These are phyloP conservation scores for Dasypus novemcinctus DNA, from an alignment of 2,113 vertebrate genomes.

Conservation along the genomic window DNA sequence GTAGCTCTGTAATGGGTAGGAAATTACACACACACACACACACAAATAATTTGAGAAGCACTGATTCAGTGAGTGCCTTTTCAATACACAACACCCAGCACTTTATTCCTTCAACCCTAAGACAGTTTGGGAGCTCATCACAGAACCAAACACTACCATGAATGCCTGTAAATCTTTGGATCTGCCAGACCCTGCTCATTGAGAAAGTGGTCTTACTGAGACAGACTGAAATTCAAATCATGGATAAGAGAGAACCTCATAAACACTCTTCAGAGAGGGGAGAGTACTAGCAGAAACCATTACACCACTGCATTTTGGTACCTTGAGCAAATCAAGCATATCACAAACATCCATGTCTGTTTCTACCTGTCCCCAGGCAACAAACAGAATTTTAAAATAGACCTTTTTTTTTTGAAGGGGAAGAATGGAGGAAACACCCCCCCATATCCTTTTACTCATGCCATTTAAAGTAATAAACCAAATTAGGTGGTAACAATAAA, in stretches of 20 bases:
- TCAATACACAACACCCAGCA: background rate
- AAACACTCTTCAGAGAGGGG: background rate
- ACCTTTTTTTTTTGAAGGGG: background rate
- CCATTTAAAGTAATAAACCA: constrained; percentile 50
- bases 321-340: constrained; percentile 20
- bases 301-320: background rate
- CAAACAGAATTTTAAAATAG: background rate
- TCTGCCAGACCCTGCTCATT: background rate
- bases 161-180: background rate
- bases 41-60: background rate
- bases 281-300: background rate
- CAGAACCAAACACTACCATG: background rate
- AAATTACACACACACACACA: background rate
- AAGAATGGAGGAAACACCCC: background rate
- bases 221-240: background rate
- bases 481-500: constrained; percentile 41
- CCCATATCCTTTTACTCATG: background rate
- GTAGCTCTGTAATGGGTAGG: background rate
- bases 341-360: background rate
- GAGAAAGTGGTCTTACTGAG: background rate
- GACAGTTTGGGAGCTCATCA: background rate
- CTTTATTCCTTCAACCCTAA: background rate
- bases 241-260: background rate
- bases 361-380: constrained; percentile 43
- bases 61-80: background rate